Percentiles rank a stretch among this genome's conserved stretches.
Conservation (phyloP, 2,888 invertebrate species). For the Calephelis perditalis region DNA sequence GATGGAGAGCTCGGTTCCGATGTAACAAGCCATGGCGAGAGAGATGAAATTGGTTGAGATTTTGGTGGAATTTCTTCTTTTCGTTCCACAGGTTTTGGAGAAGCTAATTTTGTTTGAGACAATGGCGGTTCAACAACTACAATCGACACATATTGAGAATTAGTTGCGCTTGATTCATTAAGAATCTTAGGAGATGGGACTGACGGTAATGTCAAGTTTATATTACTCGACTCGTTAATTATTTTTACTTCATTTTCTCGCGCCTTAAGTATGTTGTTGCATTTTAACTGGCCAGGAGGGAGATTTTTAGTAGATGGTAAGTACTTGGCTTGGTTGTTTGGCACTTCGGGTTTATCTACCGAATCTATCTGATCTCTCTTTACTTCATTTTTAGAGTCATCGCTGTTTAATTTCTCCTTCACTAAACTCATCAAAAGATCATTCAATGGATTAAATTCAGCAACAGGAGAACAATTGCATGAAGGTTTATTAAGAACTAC, state of each 20-base stretch:
- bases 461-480: slow-evolving; percentile 67
- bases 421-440: slow-evolving; percentile 72
- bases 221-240: slow-evolving; percentile 64
- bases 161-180: slow-evolving; percentile 70
- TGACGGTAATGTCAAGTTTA: slow-evolving; percentile 65
- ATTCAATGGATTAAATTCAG: slow-evolving; percentile 67
- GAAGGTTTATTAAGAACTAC: slow-evolving; percentile 63
- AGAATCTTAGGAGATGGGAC: slow-evolving; percentile 72
- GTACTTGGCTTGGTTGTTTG: slow-evolving; percentile 84
- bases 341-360: slow-evolving; percentile 74
- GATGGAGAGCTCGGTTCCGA: slow-evolving; percentile 83
- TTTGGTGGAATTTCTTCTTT: slow-evolving; percentile 73
- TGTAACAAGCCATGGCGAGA: slow-evolving; percentile 90
- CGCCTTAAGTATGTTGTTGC: slow-evolving; percentile 94
- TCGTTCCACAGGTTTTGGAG: slow-evolving; percentile 69
- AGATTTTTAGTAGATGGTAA: slow-evolving; percentile 83
- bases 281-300: slow-evolving; percentile 94
- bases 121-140: slow-evolving; percentile 70
- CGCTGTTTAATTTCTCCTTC: slow-evolving; percentile 77
- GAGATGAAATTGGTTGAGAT: slow-evolving; percentile 80
- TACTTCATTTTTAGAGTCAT: slow-evolving; percentile 81
- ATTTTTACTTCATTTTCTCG: slow-evolving; percentile 73
- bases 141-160: slow-evolving; percentile 71
- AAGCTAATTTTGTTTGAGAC: slow-evolving; percentile 51
- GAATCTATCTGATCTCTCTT: slow-evolving; percentile 74